A percentile compares a stretch with the other conserved stretches of the same genome.
Conservation (phyloP, 2,113 vertebrate genomes). For the Pseudonaja textilis region DNA sequence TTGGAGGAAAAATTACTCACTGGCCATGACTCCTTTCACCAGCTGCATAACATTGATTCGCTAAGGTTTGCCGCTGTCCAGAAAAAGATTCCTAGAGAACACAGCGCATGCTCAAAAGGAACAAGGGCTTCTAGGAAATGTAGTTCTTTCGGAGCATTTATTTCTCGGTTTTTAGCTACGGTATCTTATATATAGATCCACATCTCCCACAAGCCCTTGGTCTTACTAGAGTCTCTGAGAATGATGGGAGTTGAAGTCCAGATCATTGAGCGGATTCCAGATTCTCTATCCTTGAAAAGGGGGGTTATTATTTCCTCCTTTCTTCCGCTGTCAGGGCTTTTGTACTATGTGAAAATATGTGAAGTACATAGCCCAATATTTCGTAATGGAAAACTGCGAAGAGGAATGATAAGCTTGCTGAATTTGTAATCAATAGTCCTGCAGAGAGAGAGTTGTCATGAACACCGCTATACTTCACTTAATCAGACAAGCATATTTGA, state of each 20-base stretch:
- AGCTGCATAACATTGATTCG: neutral
- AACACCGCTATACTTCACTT: neutral
- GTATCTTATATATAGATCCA: neutral
- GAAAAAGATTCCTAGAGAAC: no score
- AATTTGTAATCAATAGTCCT: neutral
- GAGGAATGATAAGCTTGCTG: neutral
- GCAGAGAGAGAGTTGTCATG: neutral
- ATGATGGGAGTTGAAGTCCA: neutral
- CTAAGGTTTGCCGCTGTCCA: no score
- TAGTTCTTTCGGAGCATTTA: neutral
- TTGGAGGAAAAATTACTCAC: neutral
- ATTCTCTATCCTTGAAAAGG: neutral
- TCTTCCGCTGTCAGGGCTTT: neutral
- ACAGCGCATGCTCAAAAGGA: neutral
- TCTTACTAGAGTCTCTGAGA: neutral
- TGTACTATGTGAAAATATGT: neutral
- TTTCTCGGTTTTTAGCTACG: neutral
- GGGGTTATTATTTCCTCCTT: neutral
- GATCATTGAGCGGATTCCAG: neutral
- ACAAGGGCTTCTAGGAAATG: slow-evolving; percentile 5
- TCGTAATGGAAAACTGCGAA: neutral
- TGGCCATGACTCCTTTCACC: slow-evolving; percentile 6
- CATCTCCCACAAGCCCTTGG: neutral
- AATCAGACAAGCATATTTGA: neutral
- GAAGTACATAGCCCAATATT: neutral